Conservation (phyloP, 2,113 vertebrate species). For the Ancistrus triradiatus region DNA sequence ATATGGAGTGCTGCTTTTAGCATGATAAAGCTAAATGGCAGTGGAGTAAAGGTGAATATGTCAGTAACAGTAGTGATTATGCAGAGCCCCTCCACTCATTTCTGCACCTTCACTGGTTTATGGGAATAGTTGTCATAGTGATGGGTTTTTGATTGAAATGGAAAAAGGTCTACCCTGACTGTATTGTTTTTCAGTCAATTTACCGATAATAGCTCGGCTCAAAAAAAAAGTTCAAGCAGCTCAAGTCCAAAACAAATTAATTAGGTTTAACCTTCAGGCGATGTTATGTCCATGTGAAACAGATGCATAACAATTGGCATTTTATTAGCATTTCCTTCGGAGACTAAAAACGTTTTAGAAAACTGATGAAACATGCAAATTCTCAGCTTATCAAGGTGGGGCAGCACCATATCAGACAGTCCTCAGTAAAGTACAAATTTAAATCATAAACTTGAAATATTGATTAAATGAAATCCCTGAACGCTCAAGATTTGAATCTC, state of each 20-base stretch:
- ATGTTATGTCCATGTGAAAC: neutral
- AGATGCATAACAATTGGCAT: neutral
- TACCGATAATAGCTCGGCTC: neutral
- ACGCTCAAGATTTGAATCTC: too few species aligned
- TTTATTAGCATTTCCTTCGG: too few species aligned
- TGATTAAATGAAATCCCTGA: neutral
- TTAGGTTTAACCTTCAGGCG: neutral
- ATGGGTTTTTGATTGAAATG: slow-evolving; percentile 13
- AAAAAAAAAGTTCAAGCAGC: neutral
- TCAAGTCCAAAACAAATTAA: neutral
- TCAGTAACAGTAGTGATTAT: slow-evolving; percentile 8
- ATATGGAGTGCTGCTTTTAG: neutral
- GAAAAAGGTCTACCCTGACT: neutral
- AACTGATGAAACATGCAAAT: too few species aligned
- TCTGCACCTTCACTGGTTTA: slow-evolving; percentile 10
- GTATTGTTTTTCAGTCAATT: neutral
- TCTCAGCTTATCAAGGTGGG: too few species aligned
- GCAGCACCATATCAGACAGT: too few species aligned
- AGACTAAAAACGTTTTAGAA: neutral
- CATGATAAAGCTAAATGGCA: neutral
- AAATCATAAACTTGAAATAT: slow-evolving; percentile 8
- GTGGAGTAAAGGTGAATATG: slow-evolving; percentile 12
- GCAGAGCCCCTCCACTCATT: neutral
- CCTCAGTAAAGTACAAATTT: neutral
- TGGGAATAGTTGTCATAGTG: slow-evolving; percentile 42